Base-by-base conservation (phyloP, 2,888 invertebrate genomes). In the Harmothoe impar region DNA sequence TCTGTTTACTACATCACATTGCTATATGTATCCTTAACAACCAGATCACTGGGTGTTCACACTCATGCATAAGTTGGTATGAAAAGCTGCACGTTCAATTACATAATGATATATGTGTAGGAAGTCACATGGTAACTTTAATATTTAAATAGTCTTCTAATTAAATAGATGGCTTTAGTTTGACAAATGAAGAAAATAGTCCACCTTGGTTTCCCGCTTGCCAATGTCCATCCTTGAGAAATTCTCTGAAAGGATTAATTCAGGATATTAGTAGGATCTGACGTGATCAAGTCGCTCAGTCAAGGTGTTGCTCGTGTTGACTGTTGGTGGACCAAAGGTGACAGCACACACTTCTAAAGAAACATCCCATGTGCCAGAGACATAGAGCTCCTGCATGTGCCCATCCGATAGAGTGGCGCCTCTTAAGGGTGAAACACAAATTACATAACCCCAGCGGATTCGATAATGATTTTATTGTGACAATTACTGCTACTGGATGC, bases 161-260 rank as follows among this genome's bases (percentile, higher is more conserved):
- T n/a, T n/a, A n/a, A n/a, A n/a, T n/a, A n/a, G n/a, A 62, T 3
- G n/a, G n/a, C 20, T 62, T 62, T 62, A 62, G 7, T n/a, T 62
- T 62, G 62, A n/a, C 62, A 62, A n/a, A 62, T 62, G 10, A 43
- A 43, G 5, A 20, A 62, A 7, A 20, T 62, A 62, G n/a, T 17
- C 25, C 25, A 77, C 77, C 77, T 31, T 77, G 29, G 17, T 77
- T 77, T 77, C 17, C 33, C 20, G 33, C 43, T 0, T 81, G 33
- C 81, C 81, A 81, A 5, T 33, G 33, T 17, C 33, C 81, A 33
- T 81, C 33, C n/a, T 35, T 43, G 20, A 81, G 81, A 43, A 81
- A 81, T 81, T 81, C 81, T 23, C 81, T 81, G 31, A 77, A 77
- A 77, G 29, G 31, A n/a, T n/a, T 29, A 7, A 77, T 12, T 20